phyloP scores from a whole-genome alignment of 2,797 vertebrate species.

The Gymnopithys bicolor region DNA sequence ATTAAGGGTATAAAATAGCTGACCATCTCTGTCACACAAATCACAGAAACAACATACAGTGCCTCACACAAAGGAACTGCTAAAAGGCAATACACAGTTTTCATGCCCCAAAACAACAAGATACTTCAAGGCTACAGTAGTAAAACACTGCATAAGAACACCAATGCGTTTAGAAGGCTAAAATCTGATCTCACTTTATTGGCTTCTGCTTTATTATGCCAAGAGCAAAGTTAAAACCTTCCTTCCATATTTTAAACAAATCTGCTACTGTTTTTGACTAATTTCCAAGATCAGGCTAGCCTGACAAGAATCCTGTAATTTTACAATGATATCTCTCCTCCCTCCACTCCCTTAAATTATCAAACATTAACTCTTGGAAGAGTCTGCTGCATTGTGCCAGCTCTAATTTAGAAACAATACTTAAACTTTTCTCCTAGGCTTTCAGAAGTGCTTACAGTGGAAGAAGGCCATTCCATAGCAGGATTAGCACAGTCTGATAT shows the following conservation, averaged over 20 bases:
- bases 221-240: background rate
- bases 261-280: background rate
- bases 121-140: background rate
- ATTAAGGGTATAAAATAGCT: background rate
- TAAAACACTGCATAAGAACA: background rate
- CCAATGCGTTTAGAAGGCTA: background rate
- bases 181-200: background rate
- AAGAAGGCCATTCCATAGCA: background rate
- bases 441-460: background rate
- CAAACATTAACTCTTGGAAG: background rate
- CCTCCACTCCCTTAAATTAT: background rate
- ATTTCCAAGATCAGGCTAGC: background rate
- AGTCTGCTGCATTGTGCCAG: background rate
- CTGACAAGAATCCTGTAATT: background rate
- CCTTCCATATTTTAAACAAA: background rate
- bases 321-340: conserved; percentile 11
- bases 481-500: background rate
- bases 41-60: background rate
- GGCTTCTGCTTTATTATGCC: background rate
- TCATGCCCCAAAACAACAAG: background rate
- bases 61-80: background rate
- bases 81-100: background rate
- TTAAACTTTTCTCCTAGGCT: background rate
- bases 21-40: fast-evolving
- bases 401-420: background rate